A percentile compares a stretch with the other conserved stretches of the same genome.
Evolutionary conservation across 2,113 vertebrate species (phyloP).

Genomic region (Ochotona princeps): DNA sequence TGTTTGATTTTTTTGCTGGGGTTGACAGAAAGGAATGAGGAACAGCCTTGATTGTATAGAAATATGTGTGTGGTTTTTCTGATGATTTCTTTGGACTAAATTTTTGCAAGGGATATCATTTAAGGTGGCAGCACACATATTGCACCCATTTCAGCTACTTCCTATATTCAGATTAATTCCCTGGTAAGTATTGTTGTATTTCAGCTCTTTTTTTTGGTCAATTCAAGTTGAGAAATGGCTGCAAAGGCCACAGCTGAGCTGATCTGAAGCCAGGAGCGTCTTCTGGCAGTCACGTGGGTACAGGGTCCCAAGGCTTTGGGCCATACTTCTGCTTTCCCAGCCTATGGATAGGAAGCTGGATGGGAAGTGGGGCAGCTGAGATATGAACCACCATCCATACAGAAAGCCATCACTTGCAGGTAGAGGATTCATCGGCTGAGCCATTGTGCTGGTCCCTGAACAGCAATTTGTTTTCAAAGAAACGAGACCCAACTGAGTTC

Average conservation of each 20-base stretch:
- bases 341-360: too few relatives aligned
- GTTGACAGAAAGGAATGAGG: neutral
- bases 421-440: too few relatives aligned
- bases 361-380: too few relatives aligned
- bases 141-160: neutral
- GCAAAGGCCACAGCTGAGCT: too few relatives aligned
- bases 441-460: too few relatives aligned
- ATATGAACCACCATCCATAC: too few relatives aligned
- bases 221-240: neutral
- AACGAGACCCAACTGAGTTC: neutral
- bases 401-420: too few relatives aligned
- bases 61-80: constrained; percentile 44
- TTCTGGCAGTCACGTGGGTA: too few relatives aligned
- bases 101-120: constrained; percentile 20
- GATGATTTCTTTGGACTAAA: neutral
- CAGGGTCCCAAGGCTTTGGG: too few relatives aligned
- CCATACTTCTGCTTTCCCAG: too few relatives aligned
- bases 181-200: neutral
- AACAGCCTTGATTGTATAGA: neutral
- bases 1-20: too few relatives aligned
- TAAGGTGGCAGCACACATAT: neutral
- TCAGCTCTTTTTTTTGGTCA: neutral
- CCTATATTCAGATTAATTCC: neutral
- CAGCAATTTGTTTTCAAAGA: neutral
- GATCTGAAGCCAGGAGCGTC: too few relatives aligned